Conservation (phyloP, 2,888 invertebrate genomes). For the Leucoma salicis region DNA sequence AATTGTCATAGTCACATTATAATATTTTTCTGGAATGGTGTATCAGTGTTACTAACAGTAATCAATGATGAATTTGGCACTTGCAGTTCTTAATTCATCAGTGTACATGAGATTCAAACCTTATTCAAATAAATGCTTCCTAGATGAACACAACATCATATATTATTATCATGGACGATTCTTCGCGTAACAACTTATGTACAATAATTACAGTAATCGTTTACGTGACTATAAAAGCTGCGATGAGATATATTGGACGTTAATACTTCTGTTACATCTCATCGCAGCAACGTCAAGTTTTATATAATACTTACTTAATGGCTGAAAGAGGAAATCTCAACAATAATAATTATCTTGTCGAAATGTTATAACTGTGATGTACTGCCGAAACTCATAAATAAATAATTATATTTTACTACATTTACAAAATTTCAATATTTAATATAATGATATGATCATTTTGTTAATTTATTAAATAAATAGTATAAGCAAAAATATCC, state of each 20-base stretch:
- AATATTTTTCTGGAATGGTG: slow-evolving; percentile 72
- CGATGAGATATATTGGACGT: slow-evolving; percentile 12
- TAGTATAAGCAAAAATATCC: slow-evolving; percentile 40
- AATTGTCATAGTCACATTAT: slow-evolving; percentile 56
- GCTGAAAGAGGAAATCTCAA: slow-evolving; percentile 11
- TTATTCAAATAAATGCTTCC: slow-evolving; percentile 66
- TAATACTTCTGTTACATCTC: neutral
- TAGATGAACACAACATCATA: slow-evolving; percentile 40
- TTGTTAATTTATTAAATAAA: slow-evolving; percentile 39
- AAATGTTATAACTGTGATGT: slow-evolving; percentile 46
- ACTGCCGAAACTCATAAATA: slow-evolving; percentile 32
- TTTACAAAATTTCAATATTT: slow-evolving; percentile 44
- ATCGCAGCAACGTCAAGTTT: neutral
- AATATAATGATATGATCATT: slow-evolving; percentile 58
- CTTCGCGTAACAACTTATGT: slow-evolving; percentile 65
- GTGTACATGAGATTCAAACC: slow-evolving; percentile 65
- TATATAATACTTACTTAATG: slow-evolving; percentile 10
- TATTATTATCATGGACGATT: slow-evolving; percentile 64
- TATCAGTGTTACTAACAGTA: slow-evolving; percentile 49
- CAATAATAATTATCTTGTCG: slow-evolving; percentile 16
- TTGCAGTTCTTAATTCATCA: slow-evolving; percentile 46
- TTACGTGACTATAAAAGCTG: slow-evolving; percentile 37
- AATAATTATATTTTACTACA: slow-evolving; percentile 38
- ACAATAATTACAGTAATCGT: slow-evolving; percentile 68
- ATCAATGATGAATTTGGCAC: slow-evolving; percentile 69